Conservation (phyloP, 2,797 vertebrate genomes). For the Aythya fuligula region DNA sequence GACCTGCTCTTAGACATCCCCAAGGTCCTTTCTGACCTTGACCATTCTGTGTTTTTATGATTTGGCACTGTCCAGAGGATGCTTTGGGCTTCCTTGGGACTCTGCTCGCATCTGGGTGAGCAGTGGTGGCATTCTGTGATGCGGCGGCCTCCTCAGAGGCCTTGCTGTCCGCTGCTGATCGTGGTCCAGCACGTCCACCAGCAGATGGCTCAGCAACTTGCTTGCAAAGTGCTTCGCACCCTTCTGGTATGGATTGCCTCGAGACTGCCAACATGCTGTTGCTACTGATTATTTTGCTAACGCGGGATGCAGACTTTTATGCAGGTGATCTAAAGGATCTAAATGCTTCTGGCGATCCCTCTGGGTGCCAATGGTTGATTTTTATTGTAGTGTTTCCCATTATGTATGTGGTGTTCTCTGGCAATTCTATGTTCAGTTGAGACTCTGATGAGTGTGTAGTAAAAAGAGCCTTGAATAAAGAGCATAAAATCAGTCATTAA, state of each 20-base stretch:
- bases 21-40: background rate
- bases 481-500: background rate
- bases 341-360: background rate
- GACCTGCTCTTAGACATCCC: background rate
- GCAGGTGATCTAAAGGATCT: background rate
- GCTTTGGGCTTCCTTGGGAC: background rate
- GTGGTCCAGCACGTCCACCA: background rate
- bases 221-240: background rate
- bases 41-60: background rate
- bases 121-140: too few species aligned
- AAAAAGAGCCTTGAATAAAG: background rate
- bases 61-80: rapidly evolving
- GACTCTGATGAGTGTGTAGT: background rate
- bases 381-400: background rate
- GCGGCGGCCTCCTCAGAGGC: background rate
- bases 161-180: background rate
- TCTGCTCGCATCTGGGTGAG: background rate
- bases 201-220: constrained; percentile 45
- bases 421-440: background rate
- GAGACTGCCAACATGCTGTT: background rate
- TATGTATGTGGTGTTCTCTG: background rate
- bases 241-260: background rate
- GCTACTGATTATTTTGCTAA: background rate
- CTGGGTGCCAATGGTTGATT: background rate
- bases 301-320: background rate